Conservation (phyloP, 1,140 invertebrate genomes). For the Colletes gigas region DNA sequence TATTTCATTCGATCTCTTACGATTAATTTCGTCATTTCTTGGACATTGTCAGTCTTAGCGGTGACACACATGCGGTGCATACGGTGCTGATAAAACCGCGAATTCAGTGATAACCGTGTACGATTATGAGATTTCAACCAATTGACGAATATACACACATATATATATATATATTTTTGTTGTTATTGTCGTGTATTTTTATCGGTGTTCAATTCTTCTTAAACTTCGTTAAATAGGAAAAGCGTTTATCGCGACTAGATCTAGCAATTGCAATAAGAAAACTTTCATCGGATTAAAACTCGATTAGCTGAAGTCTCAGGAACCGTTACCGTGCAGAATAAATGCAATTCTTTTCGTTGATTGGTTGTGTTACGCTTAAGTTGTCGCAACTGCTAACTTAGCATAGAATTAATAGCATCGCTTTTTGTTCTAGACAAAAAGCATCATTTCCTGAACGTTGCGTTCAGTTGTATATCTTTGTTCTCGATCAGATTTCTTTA, state of each 20-base stretch:
- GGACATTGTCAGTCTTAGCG: not conserved
- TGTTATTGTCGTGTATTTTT: not conserved
- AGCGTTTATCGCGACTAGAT: not conserved
- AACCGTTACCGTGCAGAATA: slow-evolving; percentile 1
- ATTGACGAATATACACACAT: not conserved
- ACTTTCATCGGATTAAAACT: not conserved
- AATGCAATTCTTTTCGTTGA: not conserved
- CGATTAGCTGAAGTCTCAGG: slow-evolving; percentile 11
- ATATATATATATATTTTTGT: not conserved
- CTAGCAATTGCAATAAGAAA: not conserved
- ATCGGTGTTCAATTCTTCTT: not conserved
- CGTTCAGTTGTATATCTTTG: slow-evolving; percentile 12
- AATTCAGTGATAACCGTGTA: slow-evolving; percentile 6
- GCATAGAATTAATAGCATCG: not conserved
- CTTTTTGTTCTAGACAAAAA: not conserved
- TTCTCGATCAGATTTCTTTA: slow-evolving; percentile 41
- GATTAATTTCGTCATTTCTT: not conserved
- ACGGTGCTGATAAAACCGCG: slow-evolving; percentile 11
- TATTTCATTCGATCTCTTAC: not conserved
- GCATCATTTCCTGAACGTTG: not conserved
- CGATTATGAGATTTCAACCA: slow-evolving; percentile 20
- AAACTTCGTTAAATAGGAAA: not conserved
- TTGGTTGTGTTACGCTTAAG: slow-evolving; percentile 23
- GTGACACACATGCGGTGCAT: not conserved
- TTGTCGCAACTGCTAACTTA: not conserved